phyloP scores from a whole-genome alignment of 2,797 vertebrate species.

The Aselliscus stoliczkanus region DNA sequence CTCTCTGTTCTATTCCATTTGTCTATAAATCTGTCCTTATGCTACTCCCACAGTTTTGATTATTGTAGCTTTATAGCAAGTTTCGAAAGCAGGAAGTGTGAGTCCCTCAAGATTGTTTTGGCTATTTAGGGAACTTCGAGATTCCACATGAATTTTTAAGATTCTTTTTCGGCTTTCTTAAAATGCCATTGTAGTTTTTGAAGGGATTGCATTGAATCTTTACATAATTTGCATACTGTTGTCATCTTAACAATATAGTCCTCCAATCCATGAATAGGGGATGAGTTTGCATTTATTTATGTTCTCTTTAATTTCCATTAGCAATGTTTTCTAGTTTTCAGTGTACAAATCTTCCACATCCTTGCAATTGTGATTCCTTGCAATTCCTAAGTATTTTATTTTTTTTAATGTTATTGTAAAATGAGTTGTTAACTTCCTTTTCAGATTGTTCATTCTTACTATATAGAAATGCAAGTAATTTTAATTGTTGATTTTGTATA shows the following conservation, averaged over 20 bases:
- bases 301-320: conserved; percentile 3
- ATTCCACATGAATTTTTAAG: not conserved
- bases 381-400: conserved; percentile 16
- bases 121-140: not conserved
- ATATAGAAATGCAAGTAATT: not conserved
- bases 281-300: conserved; percentile 7
- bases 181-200: not conserved
- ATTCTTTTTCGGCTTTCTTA: not conserved
- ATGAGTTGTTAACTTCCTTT: not conserved
- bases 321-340: not conserved
- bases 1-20: not conserved
- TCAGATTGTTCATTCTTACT: not conserved
- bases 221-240: not conserved
- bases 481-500: not conserved
- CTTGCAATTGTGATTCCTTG: no score
- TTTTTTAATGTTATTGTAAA: conserved; percentile 13
- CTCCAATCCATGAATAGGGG: not conserved
- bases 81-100: not conserved
- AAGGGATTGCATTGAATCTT: not conserved
- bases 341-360: not conserved
- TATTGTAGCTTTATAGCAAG: not conserved
- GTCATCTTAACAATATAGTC: not conserved
- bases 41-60: not conserved
- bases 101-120: not conserved
- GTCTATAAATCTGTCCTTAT: not conserved